Evolutionary conservation across 30 jellyfish, hydroid and myxozoan genomes (phyloP), one percentile per base, ranked within the genome.

Genomic region (Hydra vulgaris): DNA sequence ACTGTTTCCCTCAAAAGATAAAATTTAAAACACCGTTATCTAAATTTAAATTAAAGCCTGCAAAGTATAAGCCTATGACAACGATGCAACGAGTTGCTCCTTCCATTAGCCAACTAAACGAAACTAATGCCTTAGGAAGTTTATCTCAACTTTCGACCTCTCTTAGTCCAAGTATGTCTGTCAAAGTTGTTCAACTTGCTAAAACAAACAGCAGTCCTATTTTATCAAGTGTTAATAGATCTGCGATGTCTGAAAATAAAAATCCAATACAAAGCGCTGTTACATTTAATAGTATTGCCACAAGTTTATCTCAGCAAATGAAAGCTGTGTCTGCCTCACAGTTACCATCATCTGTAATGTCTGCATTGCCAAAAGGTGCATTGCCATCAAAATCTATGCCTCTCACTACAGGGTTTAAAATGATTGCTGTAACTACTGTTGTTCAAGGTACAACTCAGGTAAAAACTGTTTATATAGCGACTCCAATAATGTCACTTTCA

Each of bases 361-460:
- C 67, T 8, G 21, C 88, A 8, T 23, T 53, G 26, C 84, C 96
- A 17, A 94, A 94, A 67, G 82, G 95, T 18, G 95, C 85, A 7
- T 83, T 95, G 0, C 82, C 95, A 20, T 88, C 99, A 53, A 94
- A 94, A 70, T 94, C 99, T 0, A 83, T 85, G 89, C 99, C 99
- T 12, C 90, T 94, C 83, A 90, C 99, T 7, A 87, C 99, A 5
- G 99, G 99, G 54, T 88, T 94, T 83, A 94, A 94, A 83, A 94
- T 94, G 99, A 94, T 94, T 1, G 96, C 99, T 12, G 99, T 94
- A 12, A 94, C 99, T 15, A 94, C 99, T n/a, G 94, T 94, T 55
- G 96, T 94, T 17, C 96, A 96, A 7, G 99, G 99, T 20, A 94
- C 97, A 23, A 86, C 99, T 18, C 99, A 94, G 74, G 99, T 94